phyloP scores from a whole-genome alignment of 2,113 vertebrate species.

The Austrofundulus limnaeus region DNA sequence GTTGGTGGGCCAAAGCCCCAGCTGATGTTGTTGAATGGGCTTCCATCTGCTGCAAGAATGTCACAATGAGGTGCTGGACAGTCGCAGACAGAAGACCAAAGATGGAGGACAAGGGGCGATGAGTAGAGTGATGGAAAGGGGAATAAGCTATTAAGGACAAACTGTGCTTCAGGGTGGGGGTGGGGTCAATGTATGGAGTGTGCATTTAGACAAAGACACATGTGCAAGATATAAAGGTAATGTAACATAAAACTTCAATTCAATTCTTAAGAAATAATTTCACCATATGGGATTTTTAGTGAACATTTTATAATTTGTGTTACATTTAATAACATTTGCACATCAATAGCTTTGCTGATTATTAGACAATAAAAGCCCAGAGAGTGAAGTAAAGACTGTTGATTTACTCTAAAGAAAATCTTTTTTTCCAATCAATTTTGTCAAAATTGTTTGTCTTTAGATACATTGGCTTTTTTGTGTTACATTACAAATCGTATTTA shows the following conservation, averaged over 20 bases:
- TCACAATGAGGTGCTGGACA: constrained; percentile 60
- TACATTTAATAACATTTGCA: neutral
- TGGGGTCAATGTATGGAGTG: neutral
- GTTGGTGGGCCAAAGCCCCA: constrained; percentile 56
- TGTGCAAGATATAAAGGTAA: neutral
- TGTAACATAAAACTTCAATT: neutral
- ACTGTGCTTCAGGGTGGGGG: constrained; percentile 38
- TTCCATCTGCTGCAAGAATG: constrained; percentile 66
- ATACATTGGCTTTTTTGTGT: too few relatives aligned
- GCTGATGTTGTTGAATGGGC: constrained; percentile 68
- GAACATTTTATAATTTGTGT: neutral
- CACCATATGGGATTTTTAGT: neutral
- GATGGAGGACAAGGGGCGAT: constrained; percentile 32
- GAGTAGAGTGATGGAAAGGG: constrained; percentile 38
- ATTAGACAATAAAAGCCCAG: neutral
- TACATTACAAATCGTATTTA: too few relatives aligned
- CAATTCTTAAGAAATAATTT: neutral
- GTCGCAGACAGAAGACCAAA: constrained; percentile 48
- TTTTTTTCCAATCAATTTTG: too few relatives aligned
- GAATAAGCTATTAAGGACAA: constrained; percentile 58
- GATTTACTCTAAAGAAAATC: too few relatives aligned
- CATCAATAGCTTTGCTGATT: neutral
- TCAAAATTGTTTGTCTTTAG: too few relatives aligned
- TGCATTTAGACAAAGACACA: neutral
- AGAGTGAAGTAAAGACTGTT: neutral